Evolutionary conservation across 2,888 invertebrate genomes (phyloP), one percentile per base, ranked within the genome.

Genomic region (Adineta ricciae): DNA sequence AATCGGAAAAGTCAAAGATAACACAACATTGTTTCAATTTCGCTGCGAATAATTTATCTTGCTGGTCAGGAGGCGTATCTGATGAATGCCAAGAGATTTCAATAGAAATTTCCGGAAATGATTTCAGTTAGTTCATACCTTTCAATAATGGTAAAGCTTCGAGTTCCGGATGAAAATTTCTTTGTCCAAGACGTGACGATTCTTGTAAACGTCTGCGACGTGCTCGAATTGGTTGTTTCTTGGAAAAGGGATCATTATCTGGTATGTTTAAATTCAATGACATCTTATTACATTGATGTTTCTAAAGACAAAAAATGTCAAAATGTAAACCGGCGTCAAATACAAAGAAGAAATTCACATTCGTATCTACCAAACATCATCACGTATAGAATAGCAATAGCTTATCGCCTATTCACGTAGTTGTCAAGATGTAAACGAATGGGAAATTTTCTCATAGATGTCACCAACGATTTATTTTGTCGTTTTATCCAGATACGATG

Each of bases 1-100:
- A 97, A 92, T 94, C 94, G 92, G 96, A 95, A 92, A 99, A 99
- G 92, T 99, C 99, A 92, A 99, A 99, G 87, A 97, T 93, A 88
- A 97, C 96, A 92, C 97, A 97, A 91, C 99, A 99, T 92, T 99
- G 98, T 88, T 96, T 94, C 88, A 99, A 92, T 92, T 99, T 99
- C 90, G 96, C 95, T 88, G 97, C 94, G 91, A 99, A 97, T 87
- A 99, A 92, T 78, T 78, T 78, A 7, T 86, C 84, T 83, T 82
- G 86, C 50, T 84, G 84, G 14, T 86, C 86, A 46, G 41, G 7
- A 36, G 46, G 27, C 27, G 84, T 78, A 41, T 78, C 78, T 78
- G 41, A 41, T 24, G 0, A 78, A 78, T 1, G 21, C 1, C 5
- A 73, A 24, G 19, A 21, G n/a, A n/a, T n/a, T n/a, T n/a, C 11